Evolutionary conservation across 2,113 vertebrate species (phyloP).

Genomic region (Semnornis frantzii): DNA sequence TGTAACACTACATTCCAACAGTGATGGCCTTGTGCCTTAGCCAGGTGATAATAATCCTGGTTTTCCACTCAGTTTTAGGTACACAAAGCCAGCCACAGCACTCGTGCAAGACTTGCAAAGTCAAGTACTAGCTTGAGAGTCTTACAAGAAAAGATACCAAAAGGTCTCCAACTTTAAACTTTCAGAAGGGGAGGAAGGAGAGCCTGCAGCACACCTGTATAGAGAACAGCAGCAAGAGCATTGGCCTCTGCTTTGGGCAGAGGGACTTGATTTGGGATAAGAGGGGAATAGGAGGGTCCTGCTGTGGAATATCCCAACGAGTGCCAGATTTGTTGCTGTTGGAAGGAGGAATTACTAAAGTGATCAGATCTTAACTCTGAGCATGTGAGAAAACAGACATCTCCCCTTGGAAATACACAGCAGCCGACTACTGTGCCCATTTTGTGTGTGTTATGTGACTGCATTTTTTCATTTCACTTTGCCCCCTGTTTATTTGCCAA

Average conservation of each 20-base stretch:
- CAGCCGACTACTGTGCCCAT: neutral
- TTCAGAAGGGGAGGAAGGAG: neutral
- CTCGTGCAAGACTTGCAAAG: neutral
- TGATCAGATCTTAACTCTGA: neutral
- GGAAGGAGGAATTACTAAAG: neutral
- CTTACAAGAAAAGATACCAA: neutral
- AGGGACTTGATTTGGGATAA: neutral
- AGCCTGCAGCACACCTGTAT: neutral
- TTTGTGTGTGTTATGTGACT: neutral
- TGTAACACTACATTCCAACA: neutral
- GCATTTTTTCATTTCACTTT: neutral
- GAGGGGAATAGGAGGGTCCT: neutral
- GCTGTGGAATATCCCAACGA: neutral
- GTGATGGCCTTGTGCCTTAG: neutral
- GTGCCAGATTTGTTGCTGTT: neutral
- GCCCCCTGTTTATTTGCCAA: neutral
- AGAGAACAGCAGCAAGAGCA: neutral
- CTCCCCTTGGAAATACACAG: neutral
- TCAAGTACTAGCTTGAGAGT: neutral
- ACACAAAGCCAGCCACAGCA: neutral
- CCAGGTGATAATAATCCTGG: neutral
- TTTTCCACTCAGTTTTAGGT: neutral
- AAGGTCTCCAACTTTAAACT: neutral
- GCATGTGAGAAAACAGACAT: neutral
- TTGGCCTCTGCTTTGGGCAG: neutral